Evolutionary conservation across 2,113 vertebrate species (phyloP).

Genomic region (Myrmecobius fasciatus): DNA sequence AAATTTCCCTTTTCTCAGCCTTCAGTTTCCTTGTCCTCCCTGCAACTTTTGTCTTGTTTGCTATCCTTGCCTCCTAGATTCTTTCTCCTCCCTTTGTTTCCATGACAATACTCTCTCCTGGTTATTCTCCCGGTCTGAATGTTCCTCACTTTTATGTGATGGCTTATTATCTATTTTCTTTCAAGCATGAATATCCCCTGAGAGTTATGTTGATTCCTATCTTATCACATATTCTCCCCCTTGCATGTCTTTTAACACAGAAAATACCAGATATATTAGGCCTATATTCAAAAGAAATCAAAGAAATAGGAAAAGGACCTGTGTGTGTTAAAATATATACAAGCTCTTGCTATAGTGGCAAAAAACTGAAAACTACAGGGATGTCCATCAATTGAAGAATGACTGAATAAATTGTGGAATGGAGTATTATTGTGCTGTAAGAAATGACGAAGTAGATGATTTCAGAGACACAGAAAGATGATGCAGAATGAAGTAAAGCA

Average conservation of each 20-base stretch:
- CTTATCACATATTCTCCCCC: not conserved
- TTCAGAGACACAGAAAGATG: not conserved
- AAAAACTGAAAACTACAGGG: not conserved
- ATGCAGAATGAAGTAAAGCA: not conserved
- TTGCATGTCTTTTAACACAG: not conserved
- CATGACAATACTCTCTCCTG: not conserved
- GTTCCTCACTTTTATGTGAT: not conserved
- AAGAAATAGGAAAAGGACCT: not conserved
- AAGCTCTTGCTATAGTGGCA: not conserved
- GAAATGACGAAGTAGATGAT: not conserved
- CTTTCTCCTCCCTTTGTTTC: not conserved
- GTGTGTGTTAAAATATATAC: not conserved
- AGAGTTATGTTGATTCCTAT: not conserved
- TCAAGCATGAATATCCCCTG: not conserved
- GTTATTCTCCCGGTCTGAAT: not conserved
- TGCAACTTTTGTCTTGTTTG: not conserved
- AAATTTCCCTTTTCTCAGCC: not conserved
- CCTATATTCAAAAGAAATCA: not conserved
- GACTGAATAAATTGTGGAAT: not conserved
- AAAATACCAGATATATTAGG: not conserved
- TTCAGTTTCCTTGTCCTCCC: not conserved
- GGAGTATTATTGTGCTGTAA: not conserved
- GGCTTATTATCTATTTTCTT: not conserved
- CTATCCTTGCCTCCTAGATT: not conserved
- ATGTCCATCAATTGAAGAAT: not conserved